These are phyloP conservation scores for Chelonoidis abingdonii DNA, from an alignment of 2,113 vertebrate species.

Conservation along the genomic window DNA sequence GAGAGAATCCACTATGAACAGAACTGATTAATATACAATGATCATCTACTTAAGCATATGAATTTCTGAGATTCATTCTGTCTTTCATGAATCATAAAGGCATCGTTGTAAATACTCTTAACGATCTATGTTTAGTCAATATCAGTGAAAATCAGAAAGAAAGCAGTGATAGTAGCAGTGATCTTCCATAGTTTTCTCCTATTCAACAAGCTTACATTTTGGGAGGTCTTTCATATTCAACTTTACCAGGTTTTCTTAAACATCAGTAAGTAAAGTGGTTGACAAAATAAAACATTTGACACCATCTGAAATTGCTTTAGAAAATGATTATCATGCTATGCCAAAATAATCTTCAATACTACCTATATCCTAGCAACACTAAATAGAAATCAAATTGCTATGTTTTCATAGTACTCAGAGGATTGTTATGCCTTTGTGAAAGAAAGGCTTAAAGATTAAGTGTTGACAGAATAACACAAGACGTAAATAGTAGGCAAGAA, in stretches of 20 bases:
- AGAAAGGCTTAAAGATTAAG: neutral
- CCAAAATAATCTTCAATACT: neutral
- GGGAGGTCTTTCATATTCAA: neutral
- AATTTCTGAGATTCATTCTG: neutral
- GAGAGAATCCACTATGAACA: neutral
- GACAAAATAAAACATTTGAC: neutral
- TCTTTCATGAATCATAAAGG: neutral
- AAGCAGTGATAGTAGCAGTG: neutral
- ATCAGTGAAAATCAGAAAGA: neutral
- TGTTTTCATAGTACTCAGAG: neutral
- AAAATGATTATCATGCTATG: neutral
- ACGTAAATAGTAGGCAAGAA: neutral
- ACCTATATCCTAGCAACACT: neutral
- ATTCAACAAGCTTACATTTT: neutral
- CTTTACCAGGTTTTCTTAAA: neutral
- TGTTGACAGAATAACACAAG: conserved; percentile 1
- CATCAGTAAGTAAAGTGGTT: neutral
- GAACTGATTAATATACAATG: neutral
- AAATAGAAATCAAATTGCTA: neutral
- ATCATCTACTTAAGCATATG: neutral
- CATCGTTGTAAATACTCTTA: neutral
- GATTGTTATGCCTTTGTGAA: neutral
- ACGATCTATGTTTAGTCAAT: neutral
- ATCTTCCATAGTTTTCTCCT: neutral
- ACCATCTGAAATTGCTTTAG: neutral